Percentiles rank a stretch among this genome's conserved stretches.
Conservation (phyloP, 2,888 invertebrate species). For the Ferdinandea cuprea region DNA sequence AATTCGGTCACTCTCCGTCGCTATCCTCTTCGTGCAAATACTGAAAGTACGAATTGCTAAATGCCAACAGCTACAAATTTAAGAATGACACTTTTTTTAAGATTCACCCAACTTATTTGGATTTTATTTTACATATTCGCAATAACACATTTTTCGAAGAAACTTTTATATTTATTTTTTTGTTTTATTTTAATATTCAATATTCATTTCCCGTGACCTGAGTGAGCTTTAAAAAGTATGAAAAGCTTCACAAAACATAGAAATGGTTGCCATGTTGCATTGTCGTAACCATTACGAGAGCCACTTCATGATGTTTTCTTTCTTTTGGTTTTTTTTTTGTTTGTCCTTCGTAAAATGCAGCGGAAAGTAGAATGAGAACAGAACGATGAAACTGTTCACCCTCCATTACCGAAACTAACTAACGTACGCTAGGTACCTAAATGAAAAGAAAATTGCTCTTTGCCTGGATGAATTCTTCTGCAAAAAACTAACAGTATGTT, state of each 20-base stretch:
- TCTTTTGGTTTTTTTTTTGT: slow-evolving; percentile 1
- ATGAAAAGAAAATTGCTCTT: slow-evolving; percentile 42
- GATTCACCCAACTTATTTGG: no score
- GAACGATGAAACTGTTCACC: slow-evolving; percentile 15
- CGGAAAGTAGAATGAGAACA: slow-evolving; percentile 4
- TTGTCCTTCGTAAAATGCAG: not conserved
- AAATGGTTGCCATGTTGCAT: not conserved
- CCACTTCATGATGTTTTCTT: not conserved
- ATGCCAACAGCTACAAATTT: slow-evolving; percentile 11
- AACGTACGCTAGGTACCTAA: slow-evolving; percentile 5
- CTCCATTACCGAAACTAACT: slow-evolving; percentile 34
- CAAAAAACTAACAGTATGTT: slow-evolving; percentile 11
- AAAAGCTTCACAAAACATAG: not conserved
- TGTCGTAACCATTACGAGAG: slow-evolving; percentile 2
- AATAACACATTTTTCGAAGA: not conserved
- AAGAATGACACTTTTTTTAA: not conserved
- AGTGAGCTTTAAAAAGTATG: slow-evolving; percentile 15
- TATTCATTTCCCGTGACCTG: no score
- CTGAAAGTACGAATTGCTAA: slow-evolving; percentile 32
- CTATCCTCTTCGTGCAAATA: not conserved
- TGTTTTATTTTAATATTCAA: no score
- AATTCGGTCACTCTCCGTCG: slow-evolving; percentile 7
- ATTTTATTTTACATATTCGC: no score
- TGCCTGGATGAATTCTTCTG: slow-evolving; percentile 15
- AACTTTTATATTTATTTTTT: not conserved